These are phyloP conservation scores for Protobothrops mucrosquamatus DNA, from an alignment of 2,113 vertebrate species.

Conservation along the genomic window DNA sequence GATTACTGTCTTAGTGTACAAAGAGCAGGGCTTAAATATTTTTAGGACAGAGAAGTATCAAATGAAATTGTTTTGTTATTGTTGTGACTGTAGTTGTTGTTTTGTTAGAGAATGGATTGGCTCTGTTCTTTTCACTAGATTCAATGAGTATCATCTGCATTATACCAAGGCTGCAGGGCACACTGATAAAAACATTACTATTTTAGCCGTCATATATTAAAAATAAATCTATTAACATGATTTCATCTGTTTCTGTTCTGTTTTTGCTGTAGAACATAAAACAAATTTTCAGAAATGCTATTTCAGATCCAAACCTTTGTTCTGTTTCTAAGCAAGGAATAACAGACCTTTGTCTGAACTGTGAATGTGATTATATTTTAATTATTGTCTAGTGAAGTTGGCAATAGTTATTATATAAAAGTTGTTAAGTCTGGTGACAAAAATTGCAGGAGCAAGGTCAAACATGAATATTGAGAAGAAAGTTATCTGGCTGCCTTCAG, in stretches of 20 bases:
- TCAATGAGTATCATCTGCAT: constrained; percentile 37
- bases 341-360: constrained; percentile 7
- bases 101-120: too few species aligned
- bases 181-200: not conserved
- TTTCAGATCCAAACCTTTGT: not conserved
- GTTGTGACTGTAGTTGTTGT: constrained; percentile 7
- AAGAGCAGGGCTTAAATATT: not conserved
- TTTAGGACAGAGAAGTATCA: not conserved
- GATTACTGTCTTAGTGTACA: not conserved
- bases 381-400: constrained; percentile 25
- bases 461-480: constrained; percentile 1
- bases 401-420: constrained; percentile 30
- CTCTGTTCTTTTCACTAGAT: not conserved
- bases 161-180: constrained; percentile 7
- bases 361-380: constrained; percentile 41
- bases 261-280: constrained; percentile 24
- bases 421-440: constrained; percentile 31
- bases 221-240: not conserved
- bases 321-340: constrained; percentile 31
- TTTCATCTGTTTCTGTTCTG: not conserved
- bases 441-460: constrained; percentile 24
- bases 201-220: not conserved
- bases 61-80: not conserved
- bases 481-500: constrained; percentile 35
- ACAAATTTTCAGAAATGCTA: constrained; percentile 41